A percentile compares a stretch with the other conserved stretches of the same genome.
Evolutionary conservation across 2,888 invertebrate species (phyloP).

Genomic region (Melieria picta): DNA sequence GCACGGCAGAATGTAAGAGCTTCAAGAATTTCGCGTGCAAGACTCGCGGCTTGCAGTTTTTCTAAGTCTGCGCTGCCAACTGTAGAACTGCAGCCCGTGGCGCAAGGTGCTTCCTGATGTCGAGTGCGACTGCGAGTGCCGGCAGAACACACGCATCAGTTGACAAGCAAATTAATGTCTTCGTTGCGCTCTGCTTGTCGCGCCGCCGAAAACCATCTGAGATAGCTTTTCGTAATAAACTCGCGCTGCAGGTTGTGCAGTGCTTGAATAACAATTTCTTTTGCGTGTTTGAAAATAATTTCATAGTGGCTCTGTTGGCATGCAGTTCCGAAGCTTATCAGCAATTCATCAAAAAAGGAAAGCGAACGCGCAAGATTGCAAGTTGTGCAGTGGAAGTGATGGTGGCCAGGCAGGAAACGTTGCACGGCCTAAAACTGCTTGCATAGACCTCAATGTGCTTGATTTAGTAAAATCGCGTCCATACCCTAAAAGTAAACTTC

Average conservation of each 20-base stretch:
- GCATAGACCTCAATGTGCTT: too few species aligned
- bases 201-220: constrained; percentile 41
- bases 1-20: background rate
- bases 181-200: constrained; percentile 59
- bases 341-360: constrained; percentile 52
- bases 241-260: constrained; percentile 2
- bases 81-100: constrained; percentile 3
- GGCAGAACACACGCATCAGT: constrained; percentile 28
- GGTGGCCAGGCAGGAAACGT: too few species aligned
- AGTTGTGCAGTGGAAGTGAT: background rate
- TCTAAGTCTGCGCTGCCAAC: constrained; percentile 7
- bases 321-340: constrained; percentile 55
- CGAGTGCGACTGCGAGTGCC: constrained; percentile 5
- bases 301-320: constrained; percentile 61
- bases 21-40: constrained; percentile 21
- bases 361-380: constrained; percentile 10
- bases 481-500: too few species aligned
- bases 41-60: constrained; percentile 9
- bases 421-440: too few species aligned
- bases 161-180: constrained; percentile 41
- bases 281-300: constrained; percentile 63
- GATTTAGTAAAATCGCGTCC: too few species aligned
- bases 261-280: constrained; percentile 53
- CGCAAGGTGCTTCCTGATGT: background rate
- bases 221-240: constrained; percentile 14